Base-by-base conservation (phyloP, 2,797 vertebrate species). In the Gastrophryne carolinensis region DNA sequence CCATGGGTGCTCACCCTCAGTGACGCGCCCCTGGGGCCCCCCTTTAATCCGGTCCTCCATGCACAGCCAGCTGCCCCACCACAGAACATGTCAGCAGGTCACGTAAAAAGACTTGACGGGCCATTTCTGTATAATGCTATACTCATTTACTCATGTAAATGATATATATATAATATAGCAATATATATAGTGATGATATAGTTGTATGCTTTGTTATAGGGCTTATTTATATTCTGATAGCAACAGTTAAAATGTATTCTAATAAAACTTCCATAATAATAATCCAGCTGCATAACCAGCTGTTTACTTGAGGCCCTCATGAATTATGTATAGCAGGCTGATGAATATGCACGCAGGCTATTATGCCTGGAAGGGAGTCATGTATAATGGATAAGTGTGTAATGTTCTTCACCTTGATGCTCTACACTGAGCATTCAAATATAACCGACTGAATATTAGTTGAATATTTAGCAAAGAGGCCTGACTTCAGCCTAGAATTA, bases 321-420 rank as follows among this genome's bases (percentile, higher is more conserved):
- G 85, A 87, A 88, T 90, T 87, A 88, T 84, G 84, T 79, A 87
- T 81, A 29, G 8, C 7, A 27, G 44, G 67, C 83, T 88, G 83
- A 87, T 88, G 86, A 90, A 90, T 89, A 89, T 90, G 84, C 85
- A 86, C 64, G 53, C 10, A 29, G 80, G 53, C 80, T 82, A 84
- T 79, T 84, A 86, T 84, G 84, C 82, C 84, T 83, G 82, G 76
- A 79, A 83, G 82, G 79, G 71, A 79, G 72, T 76, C 65, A 84
- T 87, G 84, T 86, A 89, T 90, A 86, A 90, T 90, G 84, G 83
- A 89, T 87, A 83, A 79, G 66, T 35, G 26, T 77, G 82, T 85
- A 87, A 81, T 80, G 80, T 79, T 85, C 82, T 78, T 84, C 82
- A 86, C 84, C 84, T 86, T 84, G 79, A 79, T 80, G 81, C 73